These are phyloP conservation scores for Acrocephalus arundinaceus DNA, from an alignment of 2,113 vertebrate genomes.

Conservation along the genomic window DNA sequence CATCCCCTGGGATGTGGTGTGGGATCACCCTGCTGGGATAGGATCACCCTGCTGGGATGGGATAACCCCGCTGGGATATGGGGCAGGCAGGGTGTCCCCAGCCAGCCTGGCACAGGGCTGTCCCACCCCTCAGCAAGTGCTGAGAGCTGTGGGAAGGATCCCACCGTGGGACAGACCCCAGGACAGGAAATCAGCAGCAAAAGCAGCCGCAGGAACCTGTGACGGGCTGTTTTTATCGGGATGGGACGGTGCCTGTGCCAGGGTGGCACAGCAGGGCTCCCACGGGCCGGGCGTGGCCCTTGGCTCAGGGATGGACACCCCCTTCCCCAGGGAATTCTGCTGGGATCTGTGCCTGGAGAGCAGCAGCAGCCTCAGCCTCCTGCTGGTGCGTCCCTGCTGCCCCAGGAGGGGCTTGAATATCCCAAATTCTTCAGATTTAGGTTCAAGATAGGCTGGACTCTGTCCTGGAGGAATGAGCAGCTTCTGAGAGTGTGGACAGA, in stretches of 20 bases:
- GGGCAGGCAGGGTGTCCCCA: not conserved
- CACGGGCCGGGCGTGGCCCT: not conserved
- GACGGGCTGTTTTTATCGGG: not conserved
- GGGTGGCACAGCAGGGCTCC: not conserved
- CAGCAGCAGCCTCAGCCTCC: not conserved
- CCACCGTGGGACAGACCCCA: rapidly evolving
- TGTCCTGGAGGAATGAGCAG: not conserved
- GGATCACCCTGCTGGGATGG: no score
- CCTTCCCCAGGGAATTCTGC: not conserved
- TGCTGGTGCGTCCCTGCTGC: not conserved
- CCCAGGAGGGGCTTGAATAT: rapidly evolving
- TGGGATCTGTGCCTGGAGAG: not conserved
- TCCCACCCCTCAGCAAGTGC: not conserved
- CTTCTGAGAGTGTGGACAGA: not conserved
- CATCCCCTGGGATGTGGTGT: no score
- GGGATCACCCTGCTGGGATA: no score
- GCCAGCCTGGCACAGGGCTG: not conserved
- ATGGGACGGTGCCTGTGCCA: not conserved
- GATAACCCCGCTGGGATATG: not conserved
- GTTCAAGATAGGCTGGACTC: not conserved
- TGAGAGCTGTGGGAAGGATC: not conserved
- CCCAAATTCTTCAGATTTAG: not conserved
- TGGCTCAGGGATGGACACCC: not conserved
- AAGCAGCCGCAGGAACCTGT: rapidly evolving
- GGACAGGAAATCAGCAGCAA: not conserved